These are phyloP conservation scores for Zaprionus obscuricornis DNA, from an alignment of 2,888 invertebrate species.

Conservation along the genomic window DNA sequence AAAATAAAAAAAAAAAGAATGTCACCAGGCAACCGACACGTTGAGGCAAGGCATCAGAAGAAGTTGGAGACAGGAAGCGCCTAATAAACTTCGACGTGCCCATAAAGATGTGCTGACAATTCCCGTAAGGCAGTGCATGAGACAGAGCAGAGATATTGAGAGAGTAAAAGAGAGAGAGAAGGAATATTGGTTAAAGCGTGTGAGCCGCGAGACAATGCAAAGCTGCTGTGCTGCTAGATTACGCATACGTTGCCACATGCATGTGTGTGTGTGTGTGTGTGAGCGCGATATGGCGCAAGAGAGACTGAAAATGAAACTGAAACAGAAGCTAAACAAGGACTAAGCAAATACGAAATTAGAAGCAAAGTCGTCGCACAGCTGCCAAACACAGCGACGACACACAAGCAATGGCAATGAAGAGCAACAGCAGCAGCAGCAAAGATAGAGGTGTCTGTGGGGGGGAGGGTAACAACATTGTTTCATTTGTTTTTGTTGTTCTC, in stretches of 20 bases:
- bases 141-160: background rate
- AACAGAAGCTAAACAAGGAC: conserved; percentile 19
- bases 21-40: conserved; percentile 22
- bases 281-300: background rate
- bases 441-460: background rate
- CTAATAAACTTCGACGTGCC: conserved; percentile 66
- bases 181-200: conserved; percentile 38
- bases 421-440: background rate
- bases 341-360: conserved; percentile 55
- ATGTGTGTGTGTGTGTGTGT: conserved; percentile 31
- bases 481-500: conserved; percentile 23
- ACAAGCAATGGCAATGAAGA: background rate
- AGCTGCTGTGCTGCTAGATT: conserved; percentile 53
- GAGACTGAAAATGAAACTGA: background rate
- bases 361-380: conserved; percentile 38
- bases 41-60: too few relatives aligned
- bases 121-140: conserved; percentile 56
- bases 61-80: conserved; percentile 25
- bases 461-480: conserved; percentile 31
- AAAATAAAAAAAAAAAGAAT: conserved; percentile 17
- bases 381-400: too few relatives aligned
- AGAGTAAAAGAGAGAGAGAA: background rate
- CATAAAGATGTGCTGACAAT: conserved; percentile 71
- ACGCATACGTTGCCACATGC: conserved; percentile 69
- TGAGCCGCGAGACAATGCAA: conserved; percentile 33